Base-by-base conservation (phyloP, 53 echinoderm and acorn worm genomes). In the Holothuria scabra region DNA sequence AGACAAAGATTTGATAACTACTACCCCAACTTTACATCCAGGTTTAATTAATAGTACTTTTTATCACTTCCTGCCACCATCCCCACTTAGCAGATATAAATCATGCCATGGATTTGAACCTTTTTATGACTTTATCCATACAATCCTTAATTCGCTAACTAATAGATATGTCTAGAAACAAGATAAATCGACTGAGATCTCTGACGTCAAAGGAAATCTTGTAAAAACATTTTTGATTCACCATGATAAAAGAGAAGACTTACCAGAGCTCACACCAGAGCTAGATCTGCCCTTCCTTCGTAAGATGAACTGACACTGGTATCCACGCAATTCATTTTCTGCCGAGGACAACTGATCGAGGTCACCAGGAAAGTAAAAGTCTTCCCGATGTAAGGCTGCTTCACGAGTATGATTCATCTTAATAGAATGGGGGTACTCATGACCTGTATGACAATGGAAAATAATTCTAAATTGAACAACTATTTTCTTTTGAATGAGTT, bases 371-470 rank as follows among this genome's bases (percentile, higher is more conserved):
- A 87, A 85, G 85, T 92, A 88, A 8, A 72, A 70, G 56, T 90
- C 84, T 64, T 85, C 88, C 5, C 82, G 84, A 34, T 91, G 90
- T 64, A 89, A 84, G 68, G 90, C 86, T 6, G 94, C 96, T 56
- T 97, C 97, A 8, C 94, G 90, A 24, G 94, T 76, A 81, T 97
- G 97, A 52, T 88, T 97, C 92, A 97, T 94, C 85, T 94, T 92
- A 83, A 97, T 97, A 13, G 97, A 92, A 25, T 92, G 90, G 12
- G 97, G 97, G 66, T 92, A 84, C 66, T 97, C 97, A 76, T 97
- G 97, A 69, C 97, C 95, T 95, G 61, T 30, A 46, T 2, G 66
- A 49, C 0, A 28, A 64, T 28, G 14, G 20, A 64, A 64, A 64
- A 28, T 12, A 64, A 21, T 64, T 28, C 5, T 64, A 11, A 64